These are phyloP conservation scores for Sebastes dallii DNA, from an alignment of 2,797 vertebrate species.

Conservation along the genomic window DNA sequence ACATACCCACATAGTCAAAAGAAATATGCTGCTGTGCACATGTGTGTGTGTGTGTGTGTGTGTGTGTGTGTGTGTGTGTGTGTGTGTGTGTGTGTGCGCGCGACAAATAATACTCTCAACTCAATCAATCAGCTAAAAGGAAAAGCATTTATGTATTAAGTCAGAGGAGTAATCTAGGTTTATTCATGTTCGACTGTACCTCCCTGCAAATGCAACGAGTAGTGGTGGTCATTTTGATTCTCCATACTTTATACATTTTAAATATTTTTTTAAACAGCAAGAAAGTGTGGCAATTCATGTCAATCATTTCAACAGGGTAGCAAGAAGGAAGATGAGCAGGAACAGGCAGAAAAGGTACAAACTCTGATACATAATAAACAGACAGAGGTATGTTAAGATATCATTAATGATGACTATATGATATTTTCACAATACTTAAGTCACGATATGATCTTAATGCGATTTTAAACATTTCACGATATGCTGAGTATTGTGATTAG, in stretches of 20 bases:
- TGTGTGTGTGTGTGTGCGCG: too few relatives aligned
- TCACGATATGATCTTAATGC: too few relatives aligned
- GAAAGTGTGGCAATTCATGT: neutral
- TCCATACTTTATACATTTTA: neutral
- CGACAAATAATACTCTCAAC: neutral
- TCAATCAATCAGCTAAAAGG: slow-evolving; percentile 36
- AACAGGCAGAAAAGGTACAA: neutral
- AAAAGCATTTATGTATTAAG: slow-evolving; percentile 9
- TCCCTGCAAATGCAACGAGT: neutral
- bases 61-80: too few relatives aligned
- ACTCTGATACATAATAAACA: neutral
- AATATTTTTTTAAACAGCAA: neutral
- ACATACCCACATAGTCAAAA: neutral
- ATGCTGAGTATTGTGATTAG: too few relatives aligned
- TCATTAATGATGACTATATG: too few relatives aligned
- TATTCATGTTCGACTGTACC: neutral
- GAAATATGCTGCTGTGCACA: neutral
- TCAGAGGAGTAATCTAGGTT: neutral
- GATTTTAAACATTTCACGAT: too few relatives aligned
- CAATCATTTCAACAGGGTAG: neutral
- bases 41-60: neutral
- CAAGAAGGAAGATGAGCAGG: neutral
- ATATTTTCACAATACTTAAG: too few relatives aligned
- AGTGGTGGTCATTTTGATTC: neutral
- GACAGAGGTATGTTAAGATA: neutral